A percentile compares a stretch with the other conserved stretches of the same genome.
phyloP scores from a whole-genome alignment of 2,113 vertebrate species.

The Cololabis saira region DNA sequence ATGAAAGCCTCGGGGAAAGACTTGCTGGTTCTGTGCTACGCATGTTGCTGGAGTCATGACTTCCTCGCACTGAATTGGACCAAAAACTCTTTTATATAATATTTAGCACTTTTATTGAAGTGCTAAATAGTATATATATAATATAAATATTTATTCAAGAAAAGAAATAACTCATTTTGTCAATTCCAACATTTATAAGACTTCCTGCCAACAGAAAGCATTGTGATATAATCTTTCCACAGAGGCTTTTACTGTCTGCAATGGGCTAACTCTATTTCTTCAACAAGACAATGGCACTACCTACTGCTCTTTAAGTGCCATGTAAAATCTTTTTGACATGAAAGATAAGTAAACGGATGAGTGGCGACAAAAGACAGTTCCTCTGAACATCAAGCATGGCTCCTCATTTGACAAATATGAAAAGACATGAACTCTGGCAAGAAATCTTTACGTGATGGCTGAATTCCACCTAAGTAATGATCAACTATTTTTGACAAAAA shows the following conservation, averaged over 20 bases:
- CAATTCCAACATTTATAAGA: slow-evolving; percentile 24
- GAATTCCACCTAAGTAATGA: slow-evolving; percentile 49
- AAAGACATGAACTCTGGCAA: slow-evolving; percentile 50
- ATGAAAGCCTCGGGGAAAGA: too few relatives aligned
- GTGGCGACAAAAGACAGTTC: slow-evolving; percentile 31
- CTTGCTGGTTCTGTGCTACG: too few relatives aligned
- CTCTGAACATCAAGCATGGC: slow-evolving; percentile 29
- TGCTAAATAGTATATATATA: too few relatives aligned
- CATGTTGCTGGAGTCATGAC: too few relatives aligned
- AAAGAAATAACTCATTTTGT: slow-evolving; percentile 19
- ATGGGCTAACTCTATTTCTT: slow-evolving; percentile 21
- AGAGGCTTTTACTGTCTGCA: slow-evolving; percentile 22
- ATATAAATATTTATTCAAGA: too few relatives aligned
- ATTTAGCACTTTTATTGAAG: too few relatives aligned
- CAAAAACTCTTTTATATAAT: neutral
- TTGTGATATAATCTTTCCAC: neutral
- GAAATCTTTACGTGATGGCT: slow-evolving; percentile 49
- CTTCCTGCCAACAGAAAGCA: slow-evolving; percentile 43
- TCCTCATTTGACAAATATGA: slow-evolving; percentile 43
- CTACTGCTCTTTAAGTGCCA: slow-evolving; percentile 7
- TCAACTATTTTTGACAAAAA: slow-evolving; percentile 62
- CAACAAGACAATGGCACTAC: slow-evolving; percentile 31
- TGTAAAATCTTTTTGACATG: slow-evolving; percentile 8
- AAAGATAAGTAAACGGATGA: slow-evolving; percentile 18
- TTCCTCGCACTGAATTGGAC: too few relatives aligned